phyloP scores from a whole-genome alignment of 2,797 vertebrate species.

The Acestrorhynchus altus region DNA sequence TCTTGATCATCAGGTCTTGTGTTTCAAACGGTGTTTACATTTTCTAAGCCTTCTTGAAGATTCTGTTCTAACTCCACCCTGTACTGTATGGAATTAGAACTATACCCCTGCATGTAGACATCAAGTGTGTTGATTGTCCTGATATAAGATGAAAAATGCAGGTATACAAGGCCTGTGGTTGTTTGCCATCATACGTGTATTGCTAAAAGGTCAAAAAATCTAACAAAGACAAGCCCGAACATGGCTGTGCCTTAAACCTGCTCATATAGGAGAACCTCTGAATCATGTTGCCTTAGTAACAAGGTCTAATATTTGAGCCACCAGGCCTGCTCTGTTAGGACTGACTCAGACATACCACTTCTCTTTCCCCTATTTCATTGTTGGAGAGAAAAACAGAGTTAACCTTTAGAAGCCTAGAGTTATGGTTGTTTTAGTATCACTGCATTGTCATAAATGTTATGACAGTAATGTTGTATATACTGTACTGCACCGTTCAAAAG shows the following conservation, averaged over 20 bases:
- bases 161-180: neutral
- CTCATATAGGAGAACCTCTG: constrained; percentile 13
- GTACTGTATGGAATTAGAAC: no score
- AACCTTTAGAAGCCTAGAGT: neutral
- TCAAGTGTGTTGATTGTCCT: no score
- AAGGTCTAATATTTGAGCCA: neutral
- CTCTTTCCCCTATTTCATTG: neutral
- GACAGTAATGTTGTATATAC: no score
- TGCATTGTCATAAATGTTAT: no score
- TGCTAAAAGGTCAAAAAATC: neutral
- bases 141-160: neutral
- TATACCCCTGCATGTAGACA: no score
- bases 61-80: no score
- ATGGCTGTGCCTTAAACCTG: neutral
- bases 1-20: no score
- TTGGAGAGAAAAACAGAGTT: neutral
- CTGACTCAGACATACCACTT: constrained; percentile 22
- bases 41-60: no score
- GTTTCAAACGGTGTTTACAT: no score
- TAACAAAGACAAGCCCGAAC: neutral
- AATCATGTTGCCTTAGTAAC: constrained; percentile 19
- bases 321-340: neutral
- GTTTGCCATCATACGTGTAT: neutral
- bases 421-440: neutral
- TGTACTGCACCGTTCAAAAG: no score